phyloP scores from a whole-genome alignment of 2,113 vertebrate genomes.

The Rhadina sibilatrix region DNA sequence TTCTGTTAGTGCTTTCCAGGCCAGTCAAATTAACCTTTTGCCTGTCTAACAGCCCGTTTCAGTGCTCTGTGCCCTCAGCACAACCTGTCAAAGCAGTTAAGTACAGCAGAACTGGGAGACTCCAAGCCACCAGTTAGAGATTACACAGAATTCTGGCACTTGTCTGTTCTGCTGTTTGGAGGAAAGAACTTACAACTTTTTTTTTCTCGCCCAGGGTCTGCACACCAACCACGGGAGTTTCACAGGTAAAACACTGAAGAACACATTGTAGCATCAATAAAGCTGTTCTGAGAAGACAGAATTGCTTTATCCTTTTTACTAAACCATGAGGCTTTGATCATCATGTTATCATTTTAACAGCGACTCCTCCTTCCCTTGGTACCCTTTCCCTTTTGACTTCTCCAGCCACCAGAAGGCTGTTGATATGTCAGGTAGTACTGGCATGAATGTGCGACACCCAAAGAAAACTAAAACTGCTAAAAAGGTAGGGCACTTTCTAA shows the following conservation, averaged over 20 bases:
- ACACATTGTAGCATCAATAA: not conserved
- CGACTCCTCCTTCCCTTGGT: not conserved
- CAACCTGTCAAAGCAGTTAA: conserved; percentile 52
- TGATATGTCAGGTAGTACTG: not conserved
- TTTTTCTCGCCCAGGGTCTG: not conserved
- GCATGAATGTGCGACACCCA: not conserved
- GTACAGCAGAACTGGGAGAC: conserved; percentile 49
- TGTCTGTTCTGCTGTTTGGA: not conserved
- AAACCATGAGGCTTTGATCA: not conserved
- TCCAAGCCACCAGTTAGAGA: not conserved
- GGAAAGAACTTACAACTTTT: not conserved
- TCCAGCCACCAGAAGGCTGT: not conserved
- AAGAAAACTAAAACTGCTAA: not conserved
- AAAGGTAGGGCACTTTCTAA: not conserved
- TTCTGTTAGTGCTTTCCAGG: not conserved
- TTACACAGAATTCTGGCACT: not conserved
- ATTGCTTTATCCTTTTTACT: not conserved
- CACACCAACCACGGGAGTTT: not conserved
- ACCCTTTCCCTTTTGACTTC: not conserved
- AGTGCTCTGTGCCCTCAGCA: conserved; percentile 60
- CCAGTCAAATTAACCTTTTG: conserved; percentile 4
- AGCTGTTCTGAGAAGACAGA: not conserved
- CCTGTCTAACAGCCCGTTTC: conserved; percentile 20
- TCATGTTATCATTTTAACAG: not conserved
- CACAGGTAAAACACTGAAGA: not conserved